Conservation (phyloP, 23 tunicate genomes). For the Styela clava region DNA sequence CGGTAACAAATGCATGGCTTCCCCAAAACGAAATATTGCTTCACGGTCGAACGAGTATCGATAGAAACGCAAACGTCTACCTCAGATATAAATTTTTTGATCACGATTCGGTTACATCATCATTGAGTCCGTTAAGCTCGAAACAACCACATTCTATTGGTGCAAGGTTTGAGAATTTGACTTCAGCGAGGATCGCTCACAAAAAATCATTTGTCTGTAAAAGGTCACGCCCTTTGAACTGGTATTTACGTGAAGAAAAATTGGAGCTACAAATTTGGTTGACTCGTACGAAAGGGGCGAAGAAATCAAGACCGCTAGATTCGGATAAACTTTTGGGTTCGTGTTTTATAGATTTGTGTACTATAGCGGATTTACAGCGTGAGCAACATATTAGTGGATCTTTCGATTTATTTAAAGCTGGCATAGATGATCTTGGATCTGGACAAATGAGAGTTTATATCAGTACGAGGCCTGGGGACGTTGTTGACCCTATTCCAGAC, state of each 20-base stretch:
- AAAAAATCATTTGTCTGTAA: slow-evolving; percentile 67
- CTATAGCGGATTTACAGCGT: slow-evolving; percentile 41
- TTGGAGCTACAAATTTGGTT: slow-evolving; percentile 68
- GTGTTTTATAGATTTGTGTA: slow-evolving; percentile 37
- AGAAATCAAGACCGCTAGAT: slow-evolving; percentile 50
- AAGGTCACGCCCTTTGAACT: slow-evolving; percentile 47
- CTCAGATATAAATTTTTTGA: slow-evolving; percentile 83
- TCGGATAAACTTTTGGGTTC: slow-evolving; percentile 67
- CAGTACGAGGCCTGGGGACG: slow-evolving; percentile 63
- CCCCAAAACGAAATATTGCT: slow-evolving; percentile 27
- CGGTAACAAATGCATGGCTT: slow-evolving; percentile 76
- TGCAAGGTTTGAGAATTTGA: slow-evolving; percentile 37
- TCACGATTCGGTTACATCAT: slow-evolving; percentile 60
- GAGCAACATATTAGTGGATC: slow-evolving; percentile 84
- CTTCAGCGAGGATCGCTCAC: slow-evolving; percentile 61
- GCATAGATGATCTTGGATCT: slow-evolving; percentile 49
- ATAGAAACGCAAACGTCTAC: slow-evolving; percentile 53
- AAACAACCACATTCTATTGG: slow-evolving; percentile 31
- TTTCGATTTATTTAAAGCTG: slow-evolving; percentile 54
- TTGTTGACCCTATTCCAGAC: slow-evolving; percentile 17
- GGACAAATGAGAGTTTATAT: slow-evolving; percentile 62
- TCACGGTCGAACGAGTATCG: slow-evolving; percentile 30
- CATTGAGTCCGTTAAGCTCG: background rate
- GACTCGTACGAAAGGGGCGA: slow-evolving; percentile 38
- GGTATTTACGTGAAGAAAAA: slow-evolving; percentile 70